These are phyloP conservation scores for Slavum lentiscoides DNA, from an alignment of 2,888 invertebrate genomes.

Conservation along the genomic window DNA sequence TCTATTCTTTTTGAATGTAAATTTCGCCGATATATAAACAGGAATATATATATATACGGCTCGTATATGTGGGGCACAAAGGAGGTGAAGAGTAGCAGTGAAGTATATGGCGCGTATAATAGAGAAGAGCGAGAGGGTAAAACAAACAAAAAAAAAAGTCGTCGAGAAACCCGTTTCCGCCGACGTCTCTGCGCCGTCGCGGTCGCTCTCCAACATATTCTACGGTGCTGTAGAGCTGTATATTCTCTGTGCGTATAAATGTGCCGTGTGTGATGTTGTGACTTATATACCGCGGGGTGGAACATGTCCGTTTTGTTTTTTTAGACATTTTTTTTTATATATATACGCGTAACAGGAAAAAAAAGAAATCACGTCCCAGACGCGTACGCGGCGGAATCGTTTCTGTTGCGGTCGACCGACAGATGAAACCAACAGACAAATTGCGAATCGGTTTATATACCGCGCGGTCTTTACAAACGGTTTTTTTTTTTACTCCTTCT, in stretches of 20 bases:
- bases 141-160: slow-evolving; percentile 22
- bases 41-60: background rate
- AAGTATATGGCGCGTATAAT: no score
- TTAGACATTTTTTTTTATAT: background rate
- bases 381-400: slow-evolving; percentile 40
- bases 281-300: slow-evolving; percentile 18
- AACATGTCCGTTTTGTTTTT: slow-evolving; percentile 48
- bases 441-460: slow-evolving; percentile 45
- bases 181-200: no score
- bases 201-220: no score
- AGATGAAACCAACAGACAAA: slow-evolving; percentile 50
- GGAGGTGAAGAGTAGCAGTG: slow-evolving; percentile 4
- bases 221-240: no score
- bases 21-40: slow-evolving; percentile 46
- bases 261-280: background rate
- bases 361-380: slow-evolving; percentile 44
- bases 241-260: no score
- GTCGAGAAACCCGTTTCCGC: slow-evolving; percentile 31
- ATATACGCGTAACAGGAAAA: background rate
- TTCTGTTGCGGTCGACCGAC: slow-evolving; percentile 27
- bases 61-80: slow-evolving; percentile 12
- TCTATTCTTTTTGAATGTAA: slow-evolving; percentile 52
- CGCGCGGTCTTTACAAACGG: no score
- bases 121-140: slow-evolving; percentile 8
- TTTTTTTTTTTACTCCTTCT: no score